These are phyloP conservation scores for Oegoconia quadripuncta DNA, from an alignment of 2,888 invertebrate species.

Conservation along the genomic window DNA sequence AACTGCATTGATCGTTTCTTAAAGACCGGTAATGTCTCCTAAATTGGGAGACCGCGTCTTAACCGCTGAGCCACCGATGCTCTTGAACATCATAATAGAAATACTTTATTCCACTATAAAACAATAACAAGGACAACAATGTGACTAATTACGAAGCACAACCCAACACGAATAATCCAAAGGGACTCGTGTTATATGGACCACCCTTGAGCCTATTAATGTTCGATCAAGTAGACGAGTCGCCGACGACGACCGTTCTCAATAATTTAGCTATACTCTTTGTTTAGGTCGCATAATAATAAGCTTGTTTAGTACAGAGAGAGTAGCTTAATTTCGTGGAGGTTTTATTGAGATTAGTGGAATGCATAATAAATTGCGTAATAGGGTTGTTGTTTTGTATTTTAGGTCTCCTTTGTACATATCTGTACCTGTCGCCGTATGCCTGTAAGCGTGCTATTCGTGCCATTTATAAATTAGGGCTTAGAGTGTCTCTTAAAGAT, in stretches of 20 bases:
- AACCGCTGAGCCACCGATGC: too few relatives aligned
- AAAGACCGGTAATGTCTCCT: background rate
- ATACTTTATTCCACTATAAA: too few relatives aligned
- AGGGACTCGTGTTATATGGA: background rate
- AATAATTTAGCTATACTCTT: conserved; percentile 25
- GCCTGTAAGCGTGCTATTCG: too few relatives aligned
- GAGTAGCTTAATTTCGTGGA: conserved; percentile 32
- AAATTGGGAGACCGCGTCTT: too few relatives aligned
- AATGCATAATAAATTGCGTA: conserved; percentile 24
- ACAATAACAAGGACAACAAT: too few relatives aligned
- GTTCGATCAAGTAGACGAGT: conserved; percentile 15
- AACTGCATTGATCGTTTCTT: background rate
- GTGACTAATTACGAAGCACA: too few relatives aligned
- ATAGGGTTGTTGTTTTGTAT: conserved; percentile 11
- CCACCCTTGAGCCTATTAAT: background rate
- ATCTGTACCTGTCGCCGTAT: too few relatives aligned
- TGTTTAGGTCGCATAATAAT: conserved; percentile 30
- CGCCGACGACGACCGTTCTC: conserved; percentile 1
- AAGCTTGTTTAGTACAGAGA: conserved; percentile 22
- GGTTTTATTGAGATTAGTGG: conserved; percentile 21
- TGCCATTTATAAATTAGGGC: too few relatives aligned
- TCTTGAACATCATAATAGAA: too few relatives aligned
- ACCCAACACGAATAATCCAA: too few relatives aligned
- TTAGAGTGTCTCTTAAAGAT: too few relatives aligned
- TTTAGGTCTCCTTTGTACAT: too few relatives aligned